Evolutionary conservation across 2,797 vertebrate genomes (phyloP).

Genomic region (Anisognathus igniventris): DNA sequence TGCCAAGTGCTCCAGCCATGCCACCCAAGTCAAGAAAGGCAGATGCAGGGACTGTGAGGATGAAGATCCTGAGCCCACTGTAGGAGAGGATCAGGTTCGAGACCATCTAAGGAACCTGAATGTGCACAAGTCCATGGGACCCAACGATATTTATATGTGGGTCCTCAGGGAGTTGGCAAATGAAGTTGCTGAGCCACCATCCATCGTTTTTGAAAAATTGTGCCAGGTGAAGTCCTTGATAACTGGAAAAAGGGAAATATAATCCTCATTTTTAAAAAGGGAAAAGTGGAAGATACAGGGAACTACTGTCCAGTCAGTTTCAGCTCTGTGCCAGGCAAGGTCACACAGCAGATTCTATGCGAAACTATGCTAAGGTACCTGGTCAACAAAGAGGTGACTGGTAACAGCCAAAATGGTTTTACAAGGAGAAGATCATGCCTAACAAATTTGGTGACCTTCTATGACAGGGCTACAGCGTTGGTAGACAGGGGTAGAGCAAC

Average conservation of each 20-base stretch:
- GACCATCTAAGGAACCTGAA: background rate
- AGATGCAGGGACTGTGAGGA: background rate
- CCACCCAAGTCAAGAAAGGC: background rate
- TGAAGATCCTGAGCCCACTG: background rate
- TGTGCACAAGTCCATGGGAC: background rate
- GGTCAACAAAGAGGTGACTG: background rate
- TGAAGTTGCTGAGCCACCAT: background rate
- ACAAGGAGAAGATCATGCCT: background rate
- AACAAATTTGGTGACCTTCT: background rate
- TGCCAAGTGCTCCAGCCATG: background rate
- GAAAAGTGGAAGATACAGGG: background rate
- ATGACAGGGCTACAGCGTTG: rapidly evolving
- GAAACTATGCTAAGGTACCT: background rate
- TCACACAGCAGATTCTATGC: background rate
- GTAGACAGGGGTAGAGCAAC: background rate
- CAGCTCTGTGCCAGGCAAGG: background rate
- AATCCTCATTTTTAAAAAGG: background rate
- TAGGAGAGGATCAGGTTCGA: background rate
- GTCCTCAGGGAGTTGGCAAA: background rate
- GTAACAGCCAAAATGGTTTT: background rate
- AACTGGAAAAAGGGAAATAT: background rate
- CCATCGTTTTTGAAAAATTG: background rate
- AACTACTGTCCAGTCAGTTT: background rate
- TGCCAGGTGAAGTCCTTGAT: background rate
- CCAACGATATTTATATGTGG: rapidly evolving